Conservation (phyloP, 2,797 vertebrate species). For the Lophotriccus pileatus region DNA sequence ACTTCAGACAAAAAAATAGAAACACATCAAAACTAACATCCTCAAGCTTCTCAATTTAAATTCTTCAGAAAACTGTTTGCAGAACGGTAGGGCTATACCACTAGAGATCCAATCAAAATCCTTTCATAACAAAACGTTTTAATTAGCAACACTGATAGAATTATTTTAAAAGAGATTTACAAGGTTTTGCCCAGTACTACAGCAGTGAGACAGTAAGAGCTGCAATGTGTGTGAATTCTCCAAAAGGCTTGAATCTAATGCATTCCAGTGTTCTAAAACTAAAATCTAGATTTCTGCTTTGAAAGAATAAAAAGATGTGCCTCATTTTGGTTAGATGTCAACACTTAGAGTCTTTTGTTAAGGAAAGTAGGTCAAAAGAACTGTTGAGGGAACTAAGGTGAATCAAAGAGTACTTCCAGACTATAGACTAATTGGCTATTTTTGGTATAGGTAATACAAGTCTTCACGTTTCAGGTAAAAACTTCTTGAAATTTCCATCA, state of each 20-base stretch:
- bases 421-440: background rate
- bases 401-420: background rate
- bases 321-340: background rate
- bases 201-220: background rate
- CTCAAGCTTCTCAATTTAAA: background rate
- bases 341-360: background rate
- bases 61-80: background rate
- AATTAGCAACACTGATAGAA: background rate
- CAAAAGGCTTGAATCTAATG: background rate
- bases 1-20: background rate
- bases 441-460: background rate
- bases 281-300: background rate
- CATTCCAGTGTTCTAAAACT: background rate
- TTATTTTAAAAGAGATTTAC: background rate
- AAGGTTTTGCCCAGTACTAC: background rate
- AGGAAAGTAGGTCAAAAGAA: background rate
- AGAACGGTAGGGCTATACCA: background rate
- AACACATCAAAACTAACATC: background rate
- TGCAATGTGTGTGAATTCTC: rapidly evolving
- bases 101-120: background rate
- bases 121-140: background rate
- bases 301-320: background rate
- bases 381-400: background rate
- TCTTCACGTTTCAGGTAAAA: background rate
- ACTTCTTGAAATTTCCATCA: background rate